Conservation (phyloP, 2,113 vertebrate genomes). For the Jacana jacana region DNA sequence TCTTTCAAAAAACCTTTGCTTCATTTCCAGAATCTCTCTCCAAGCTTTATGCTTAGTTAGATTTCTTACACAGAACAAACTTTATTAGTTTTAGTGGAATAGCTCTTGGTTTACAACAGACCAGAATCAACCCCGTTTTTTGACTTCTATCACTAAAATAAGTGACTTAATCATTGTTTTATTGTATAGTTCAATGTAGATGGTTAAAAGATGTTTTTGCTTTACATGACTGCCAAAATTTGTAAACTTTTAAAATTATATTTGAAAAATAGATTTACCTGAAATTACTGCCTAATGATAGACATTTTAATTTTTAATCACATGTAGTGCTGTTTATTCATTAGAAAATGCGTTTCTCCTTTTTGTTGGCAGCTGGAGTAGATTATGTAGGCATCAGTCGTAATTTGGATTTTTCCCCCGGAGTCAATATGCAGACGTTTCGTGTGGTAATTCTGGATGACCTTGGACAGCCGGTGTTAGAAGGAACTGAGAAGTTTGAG, state of each 20-base stretch:
- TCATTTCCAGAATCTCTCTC: background rate
- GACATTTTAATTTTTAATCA: background rate
- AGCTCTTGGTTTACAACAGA: background rate
- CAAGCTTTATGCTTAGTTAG: background rate
- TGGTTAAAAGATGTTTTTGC: background rate
- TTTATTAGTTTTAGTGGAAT: background rate
- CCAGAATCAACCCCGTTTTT: background rate
- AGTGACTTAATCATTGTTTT: background rate
- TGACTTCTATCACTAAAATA: background rate
- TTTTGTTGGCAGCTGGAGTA: constrained; percentile 81
- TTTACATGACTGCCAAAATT: background rate
- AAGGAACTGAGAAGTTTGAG: constrained; percentile 90
- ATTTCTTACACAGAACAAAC: background rate
- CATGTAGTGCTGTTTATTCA: background rate
- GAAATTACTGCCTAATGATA: background rate
- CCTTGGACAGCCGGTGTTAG: constrained; percentile 88
- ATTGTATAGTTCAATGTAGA: background rate
- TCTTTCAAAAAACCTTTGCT: background rate
- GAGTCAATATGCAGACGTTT: constrained; percentile 87
- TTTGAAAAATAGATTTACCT: background rate
- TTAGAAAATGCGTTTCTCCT: background rate
- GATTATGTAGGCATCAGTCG: constrained; percentile 95
- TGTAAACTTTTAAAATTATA: background rate
- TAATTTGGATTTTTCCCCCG: constrained; percentile 89
- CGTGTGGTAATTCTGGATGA: constrained; percentile 89